These are phyloP conservation scores for Ciconia maguari DNA, from an alignment of 2,113 vertebrate genomes.

Conservation along the genomic window DNA sequence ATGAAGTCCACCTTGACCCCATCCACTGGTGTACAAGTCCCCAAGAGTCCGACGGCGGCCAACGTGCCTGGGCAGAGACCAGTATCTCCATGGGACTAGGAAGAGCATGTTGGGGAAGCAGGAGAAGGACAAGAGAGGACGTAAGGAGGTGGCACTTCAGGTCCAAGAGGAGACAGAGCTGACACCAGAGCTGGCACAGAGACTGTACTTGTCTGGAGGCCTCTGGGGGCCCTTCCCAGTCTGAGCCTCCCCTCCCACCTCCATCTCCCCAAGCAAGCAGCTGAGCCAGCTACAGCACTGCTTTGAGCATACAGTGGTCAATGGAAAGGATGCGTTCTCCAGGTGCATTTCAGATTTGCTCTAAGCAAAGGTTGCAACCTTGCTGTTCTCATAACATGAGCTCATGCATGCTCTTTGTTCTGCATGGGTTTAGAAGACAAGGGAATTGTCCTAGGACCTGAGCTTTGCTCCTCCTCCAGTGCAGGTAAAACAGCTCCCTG, in stretches of 20 bases:
- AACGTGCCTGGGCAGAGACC: slow-evolving; percentile 92
- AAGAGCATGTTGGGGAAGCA: slow-evolving; percentile 76
- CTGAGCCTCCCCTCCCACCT: background rate
- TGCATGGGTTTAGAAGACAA: background rate
- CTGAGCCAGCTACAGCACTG: background rate
- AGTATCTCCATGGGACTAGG: slow-evolving; percentile 93
- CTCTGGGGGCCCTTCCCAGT: background rate
- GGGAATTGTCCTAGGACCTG: background rate
- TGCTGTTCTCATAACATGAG: background rate
- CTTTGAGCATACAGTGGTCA: background rate
- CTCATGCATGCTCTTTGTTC: background rate
- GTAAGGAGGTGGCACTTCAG: slow-evolving; percentile 50
- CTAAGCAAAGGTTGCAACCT: background rate
- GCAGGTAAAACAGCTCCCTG: background rate
- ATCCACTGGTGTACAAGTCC: slow-evolving; percentile 93
- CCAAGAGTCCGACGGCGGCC: slow-evolving; percentile 94
- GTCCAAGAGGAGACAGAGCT: background rate
- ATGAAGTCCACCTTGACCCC: slow-evolving; percentile 90
- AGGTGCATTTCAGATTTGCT: background rate
- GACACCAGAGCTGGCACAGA: background rate
- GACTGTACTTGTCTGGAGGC: background rate
- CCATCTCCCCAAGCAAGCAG: background rate
- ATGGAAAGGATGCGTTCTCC: background rate
- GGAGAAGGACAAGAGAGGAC: slow-evolving; percentile 80
- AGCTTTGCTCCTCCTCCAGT: background rate